Percentiles rank a stretch among this genome's conserved stretches.
These are phyloP conservation scores for Elachura formosa DNA, from an alignment of 2,113 vertebrate genomes.

Conservation along the genomic window DNA sequence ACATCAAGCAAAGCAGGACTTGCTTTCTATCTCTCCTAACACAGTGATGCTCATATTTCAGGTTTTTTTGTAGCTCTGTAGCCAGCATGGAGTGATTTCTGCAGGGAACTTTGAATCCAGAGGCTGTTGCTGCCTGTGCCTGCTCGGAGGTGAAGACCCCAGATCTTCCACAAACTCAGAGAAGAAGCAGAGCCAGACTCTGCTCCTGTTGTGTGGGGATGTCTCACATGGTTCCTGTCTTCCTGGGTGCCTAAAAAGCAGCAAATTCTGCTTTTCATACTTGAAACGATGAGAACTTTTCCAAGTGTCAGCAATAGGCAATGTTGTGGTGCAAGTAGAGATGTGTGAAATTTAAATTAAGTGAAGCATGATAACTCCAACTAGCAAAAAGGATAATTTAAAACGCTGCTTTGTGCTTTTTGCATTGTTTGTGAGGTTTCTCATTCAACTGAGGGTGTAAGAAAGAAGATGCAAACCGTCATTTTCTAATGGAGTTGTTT, in stretches of 20 bases:
- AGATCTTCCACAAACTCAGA: not conserved
- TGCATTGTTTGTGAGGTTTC: not conserved
- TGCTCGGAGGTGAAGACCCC: not conserved
- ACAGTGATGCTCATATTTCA: not conserved
- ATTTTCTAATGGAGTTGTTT: not conserved
- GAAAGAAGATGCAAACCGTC: not conserved
- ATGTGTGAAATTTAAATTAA: not conserved
- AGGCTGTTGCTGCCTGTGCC: not conserved
- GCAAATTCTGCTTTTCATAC: not conserved
- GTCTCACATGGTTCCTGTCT: not conserved
- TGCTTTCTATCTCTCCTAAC: not conserved
- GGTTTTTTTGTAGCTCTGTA: not conserved
- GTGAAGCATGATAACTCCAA: not conserved
- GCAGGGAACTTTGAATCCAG: not conserved
- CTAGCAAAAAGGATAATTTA: not conserved
- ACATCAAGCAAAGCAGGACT: not conserved
- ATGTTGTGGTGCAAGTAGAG: not conserved
- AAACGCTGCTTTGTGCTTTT: not conserved
- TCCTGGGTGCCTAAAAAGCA: not conserved
- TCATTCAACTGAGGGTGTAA: not conserved
- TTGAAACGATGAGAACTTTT: not conserved
- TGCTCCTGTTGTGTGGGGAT: not conserved
- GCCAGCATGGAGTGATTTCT: not conserved
- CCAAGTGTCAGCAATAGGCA: not conserved
- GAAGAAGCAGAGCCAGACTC: not conserved